Conservation (phyloP, 1,140 invertebrate species). For the Phenacoccus solenopsis region DNA sequence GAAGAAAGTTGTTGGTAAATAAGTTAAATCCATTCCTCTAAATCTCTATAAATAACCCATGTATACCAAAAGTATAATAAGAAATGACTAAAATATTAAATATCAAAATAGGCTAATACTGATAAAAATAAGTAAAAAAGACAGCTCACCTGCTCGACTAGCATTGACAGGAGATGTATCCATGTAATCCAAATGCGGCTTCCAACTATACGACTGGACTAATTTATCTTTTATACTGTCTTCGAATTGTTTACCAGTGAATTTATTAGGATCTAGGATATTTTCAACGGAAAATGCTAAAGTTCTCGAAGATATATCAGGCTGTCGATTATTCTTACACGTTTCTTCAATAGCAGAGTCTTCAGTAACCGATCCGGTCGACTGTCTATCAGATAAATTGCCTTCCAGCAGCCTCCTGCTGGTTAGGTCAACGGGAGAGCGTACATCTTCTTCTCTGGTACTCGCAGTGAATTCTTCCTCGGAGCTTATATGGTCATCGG, state of each 20-base stretch:
- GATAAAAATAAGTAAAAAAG: too few species aligned
- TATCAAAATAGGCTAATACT: too few species aligned
- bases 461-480: slow-evolving; percentile 22
- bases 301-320: slow-evolving; percentile 33
- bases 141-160: background rate
- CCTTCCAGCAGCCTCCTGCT: slow-evolving; percentile 15
- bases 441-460: slow-evolving; percentile 11
- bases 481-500: slow-evolving; percentile 10
- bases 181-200: slow-evolving; percentile 35
- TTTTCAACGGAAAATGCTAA: slow-evolving; percentile 82
- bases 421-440: slow-evolving; percentile 24
- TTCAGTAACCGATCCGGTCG: background rate
- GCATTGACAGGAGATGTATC: slow-evolving; percentile 18
- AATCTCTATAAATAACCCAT: too few species aligned
- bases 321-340: slow-evolving; percentile 12
- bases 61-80: too few species aligned
- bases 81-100: too few species aligned
- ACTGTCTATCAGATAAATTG: background rate
- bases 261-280: slow-evolving; percentile 79
- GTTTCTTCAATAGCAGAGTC: background rate
- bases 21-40: too few species aligned
- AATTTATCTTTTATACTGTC: slow-evolving; percentile 14
- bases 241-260: slow-evolving; percentile 50
- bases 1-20: too few species aligned
- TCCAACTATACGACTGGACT: slow-evolving; percentile 38